Base-by-base conservation (phyloP, 1,140 invertebrate genomes). In the Diachasma alloeum region DNA sequence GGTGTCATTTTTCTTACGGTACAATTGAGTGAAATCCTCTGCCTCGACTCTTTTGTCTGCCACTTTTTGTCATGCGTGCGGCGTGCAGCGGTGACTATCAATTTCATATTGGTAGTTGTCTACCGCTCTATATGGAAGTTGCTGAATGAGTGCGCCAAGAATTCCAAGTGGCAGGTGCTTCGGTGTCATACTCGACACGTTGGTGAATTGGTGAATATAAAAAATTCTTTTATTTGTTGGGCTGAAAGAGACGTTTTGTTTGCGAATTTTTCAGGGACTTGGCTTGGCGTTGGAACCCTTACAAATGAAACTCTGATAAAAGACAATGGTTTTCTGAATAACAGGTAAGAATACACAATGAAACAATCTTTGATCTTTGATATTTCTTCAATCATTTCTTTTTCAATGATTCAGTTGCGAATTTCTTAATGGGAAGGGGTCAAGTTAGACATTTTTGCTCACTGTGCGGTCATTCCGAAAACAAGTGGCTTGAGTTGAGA, bases 21-120 rank as follows among this genome's bases (percentile, higher is more conserved):
- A 26, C 24, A 26, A 24, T 31, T 5, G 10, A 63, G 59, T 4
- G 13, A 53, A 53, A 53, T 53, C 17, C 15, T 63, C 5, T 19
- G 13, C 9, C 8, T 63, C 4, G 59, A 24, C 22, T 24, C 59
- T 63, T 63, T 63, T 63, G 59, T 63, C 59, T 24, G 59, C 11
- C 59, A 26, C 24, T 0, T 63, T 63, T 63, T 31, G 5, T 26
- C 59, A 13, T 63, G 8, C 24, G 11, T 63, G 4, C 59, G 11
- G 24, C 6, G 17, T 46, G 71, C 56, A 73, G 48, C 4, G 48
- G 46, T 37, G 71, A 73, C 37, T 56, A 56, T 53, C 17, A 73
- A 73, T 73, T 19, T 63, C 11, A 63, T 53, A 73, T 73, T 46
- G 71, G 26, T n/a, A 31, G 11, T 46, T 59, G 48, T 73, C 71